phyloP scores from a whole-genome alignment of 2,113 vertebrate genomes.

The Lucifuga dentata region DNA sequence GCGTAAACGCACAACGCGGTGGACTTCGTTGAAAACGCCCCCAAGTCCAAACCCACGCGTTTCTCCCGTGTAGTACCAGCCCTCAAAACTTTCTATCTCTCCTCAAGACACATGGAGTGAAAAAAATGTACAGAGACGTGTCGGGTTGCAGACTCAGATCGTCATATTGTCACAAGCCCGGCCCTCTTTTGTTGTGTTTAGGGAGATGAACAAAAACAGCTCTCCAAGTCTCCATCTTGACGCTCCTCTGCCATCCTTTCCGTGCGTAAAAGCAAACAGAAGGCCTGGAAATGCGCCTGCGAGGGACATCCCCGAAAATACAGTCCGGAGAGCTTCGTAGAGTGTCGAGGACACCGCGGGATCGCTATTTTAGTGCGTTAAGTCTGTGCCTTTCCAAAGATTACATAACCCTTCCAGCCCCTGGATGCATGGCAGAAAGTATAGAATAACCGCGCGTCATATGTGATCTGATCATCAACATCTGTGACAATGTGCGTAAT shows the following conservation, averaged over 20 bases:
- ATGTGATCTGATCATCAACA: background rate
- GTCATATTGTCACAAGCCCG: conserved; percentile 60
- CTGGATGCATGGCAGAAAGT: conserved; percentile 15
- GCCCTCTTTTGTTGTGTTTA: conserved; percentile 61
- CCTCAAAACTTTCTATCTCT: conserved; percentile 32
- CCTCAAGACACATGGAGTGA: conserved; percentile 46
- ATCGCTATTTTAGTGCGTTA: conserved; percentile 27
- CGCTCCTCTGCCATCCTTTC: background rate
- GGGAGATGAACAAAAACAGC: conserved; percentile 7
- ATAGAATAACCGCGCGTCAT: conserved; percentile 3
- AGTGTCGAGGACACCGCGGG: background rate
- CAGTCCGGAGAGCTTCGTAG: background rate
- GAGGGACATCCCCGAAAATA: conserved; percentile 44
- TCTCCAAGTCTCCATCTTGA: conserved; percentile 2
- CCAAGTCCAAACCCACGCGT: background rate
- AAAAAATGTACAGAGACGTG: conserved; percentile 38
- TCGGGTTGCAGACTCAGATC: conserved; percentile 62
- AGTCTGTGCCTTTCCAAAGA: background rate
- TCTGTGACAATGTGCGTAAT: background rate
- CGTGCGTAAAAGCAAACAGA: conserved; percentile 6
- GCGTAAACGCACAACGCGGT: conserved; percentile 34
- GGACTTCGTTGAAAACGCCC: conserved; percentile 7
- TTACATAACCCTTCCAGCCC: conserved; percentile 15
- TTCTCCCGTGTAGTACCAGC: conserved; percentile 5
- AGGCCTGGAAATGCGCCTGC: conserved; percentile 43